Conservation (phyloP, 1,140 invertebrate genomes). For the Hylaeus volcanicus region DNA sequence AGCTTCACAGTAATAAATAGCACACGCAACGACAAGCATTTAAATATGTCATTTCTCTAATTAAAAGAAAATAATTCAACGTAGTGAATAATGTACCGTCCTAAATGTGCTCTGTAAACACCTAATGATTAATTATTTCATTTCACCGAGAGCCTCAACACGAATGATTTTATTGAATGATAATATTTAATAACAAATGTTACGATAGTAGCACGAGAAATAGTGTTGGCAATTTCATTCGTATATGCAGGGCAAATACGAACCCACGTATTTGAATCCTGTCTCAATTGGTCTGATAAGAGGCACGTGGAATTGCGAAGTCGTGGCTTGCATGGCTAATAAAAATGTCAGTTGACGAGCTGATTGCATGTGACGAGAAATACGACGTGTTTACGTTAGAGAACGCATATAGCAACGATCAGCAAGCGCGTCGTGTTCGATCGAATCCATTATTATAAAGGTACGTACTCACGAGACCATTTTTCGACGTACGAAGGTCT, state of each 20-base stretch:
- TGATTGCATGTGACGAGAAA: conserved; percentile 6
- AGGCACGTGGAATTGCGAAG: conserved; percentile 7
- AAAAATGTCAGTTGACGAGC: conserved; percentile 17
- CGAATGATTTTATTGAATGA: background rate
- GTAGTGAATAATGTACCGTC: no score
- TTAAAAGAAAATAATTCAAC: no score
- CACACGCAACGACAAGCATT: no score
- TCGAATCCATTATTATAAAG: background rate
- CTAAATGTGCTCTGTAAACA: no score
- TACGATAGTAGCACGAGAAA: no score
- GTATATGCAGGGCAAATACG: no score
- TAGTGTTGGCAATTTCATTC: background rate
- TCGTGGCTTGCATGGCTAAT: conserved; percentile 20
- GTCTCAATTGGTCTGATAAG: conserved; percentile 14
- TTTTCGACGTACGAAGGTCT: no score
- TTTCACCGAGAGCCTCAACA: background rate
- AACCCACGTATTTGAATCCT: background rate
- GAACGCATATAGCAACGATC: background rate
- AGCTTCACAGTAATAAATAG: no score
- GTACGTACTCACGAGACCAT: no score
- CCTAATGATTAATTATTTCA: background rate
- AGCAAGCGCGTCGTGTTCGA: background rate
- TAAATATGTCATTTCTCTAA: no score
- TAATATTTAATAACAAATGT: background rate
- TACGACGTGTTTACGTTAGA: background rate